A percentile compares a stretch with the other conserved stretches of the same genome.
Conservation (phyloP, 2,888 invertebrate genomes). For the Sminthurides aquaticus region DNA sequence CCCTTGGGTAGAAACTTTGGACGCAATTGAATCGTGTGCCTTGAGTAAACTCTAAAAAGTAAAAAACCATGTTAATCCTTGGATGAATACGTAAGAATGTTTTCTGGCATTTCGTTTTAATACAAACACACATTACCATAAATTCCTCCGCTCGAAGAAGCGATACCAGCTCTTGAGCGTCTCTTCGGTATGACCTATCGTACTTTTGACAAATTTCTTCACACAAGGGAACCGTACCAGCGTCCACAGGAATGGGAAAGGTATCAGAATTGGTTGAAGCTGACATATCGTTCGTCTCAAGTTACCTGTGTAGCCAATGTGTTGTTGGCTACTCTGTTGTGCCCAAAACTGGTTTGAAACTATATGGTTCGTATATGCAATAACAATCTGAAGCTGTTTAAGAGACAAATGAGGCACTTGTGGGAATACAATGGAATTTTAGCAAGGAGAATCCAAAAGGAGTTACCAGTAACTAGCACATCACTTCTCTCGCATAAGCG, state of each 20-base stretch:
- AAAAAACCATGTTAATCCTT: no score
- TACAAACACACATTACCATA: background rate
- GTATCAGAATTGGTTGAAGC: background rate
- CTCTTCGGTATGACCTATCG: background rate
- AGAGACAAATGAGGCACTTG: background rate
- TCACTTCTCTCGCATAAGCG: no score
- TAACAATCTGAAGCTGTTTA: background rate
- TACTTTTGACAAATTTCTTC: background rate
- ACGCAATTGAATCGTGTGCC: background rate
- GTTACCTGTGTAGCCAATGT: no score
- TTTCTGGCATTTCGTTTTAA: no score
- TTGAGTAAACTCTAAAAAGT: background rate
- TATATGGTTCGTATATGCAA: no score
- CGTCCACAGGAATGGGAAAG: background rate
- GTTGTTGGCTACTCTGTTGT: no score
- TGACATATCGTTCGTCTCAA: no score
- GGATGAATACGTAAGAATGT: no score
- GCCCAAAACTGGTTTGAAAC: no score
- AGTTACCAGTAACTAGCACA: no score
- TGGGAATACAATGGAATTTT: no score
- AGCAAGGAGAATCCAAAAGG: no score
- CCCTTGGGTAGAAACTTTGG: background rate
- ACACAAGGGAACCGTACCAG: background rate
- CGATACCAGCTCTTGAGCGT: background rate
- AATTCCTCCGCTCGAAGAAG: background rate